Evolutionary conservation across 2,113 vertebrate species (phyloP), one percentile per base, ranked within the genome.

Genomic region (Forbesichthys agassizii): DNA sequence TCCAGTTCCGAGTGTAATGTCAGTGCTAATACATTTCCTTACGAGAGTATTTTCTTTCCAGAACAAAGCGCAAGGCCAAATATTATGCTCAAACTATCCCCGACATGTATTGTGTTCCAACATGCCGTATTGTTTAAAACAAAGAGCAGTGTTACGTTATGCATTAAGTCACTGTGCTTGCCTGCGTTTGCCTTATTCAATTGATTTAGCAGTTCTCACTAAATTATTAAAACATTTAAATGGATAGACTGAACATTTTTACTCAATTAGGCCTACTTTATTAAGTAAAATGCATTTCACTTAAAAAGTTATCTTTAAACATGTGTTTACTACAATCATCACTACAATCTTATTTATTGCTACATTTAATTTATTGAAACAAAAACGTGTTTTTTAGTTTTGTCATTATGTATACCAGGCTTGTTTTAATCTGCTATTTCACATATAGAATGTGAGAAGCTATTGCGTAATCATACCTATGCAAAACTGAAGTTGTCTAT

Each of bases 101-200:
- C 58, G 7, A 8, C 4, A 42, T 42, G 36, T 5, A 42, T 42
- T 42, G 36, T 42, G 4, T 42, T 42, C 36, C 36, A 42, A 42
- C 36, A 8, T 42, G 1, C 36, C 0, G 36, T 42, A 42, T 42
- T 42, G 7, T 7, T 42, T 42, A 42, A 42, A 51, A 68, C 75
- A 71, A 75, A 78, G 71, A 75, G 74, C 69, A 9, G 65, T 78
- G 68, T 76, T 85, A 55, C 46, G 59, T 90, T 88, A 86, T 88
- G 85, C 88, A 89, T 89, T 80, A 86, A 81, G 84, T 84, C 75
- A 87, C 89, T 90, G 88, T 91, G 89, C 88, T 84, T 85, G 84
- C 79, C 88, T 88, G 83, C 84, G 86, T 79, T 88, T 90, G 89
- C 90, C 89, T 90, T 90, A 90, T 81, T 68, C 71, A 79, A 65